Percentiles rank a stretch among this genome's conserved stretches.
Conservation (phyloP, 2,113 vertebrate genomes). For the Lophotis ruficrista region DNA sequence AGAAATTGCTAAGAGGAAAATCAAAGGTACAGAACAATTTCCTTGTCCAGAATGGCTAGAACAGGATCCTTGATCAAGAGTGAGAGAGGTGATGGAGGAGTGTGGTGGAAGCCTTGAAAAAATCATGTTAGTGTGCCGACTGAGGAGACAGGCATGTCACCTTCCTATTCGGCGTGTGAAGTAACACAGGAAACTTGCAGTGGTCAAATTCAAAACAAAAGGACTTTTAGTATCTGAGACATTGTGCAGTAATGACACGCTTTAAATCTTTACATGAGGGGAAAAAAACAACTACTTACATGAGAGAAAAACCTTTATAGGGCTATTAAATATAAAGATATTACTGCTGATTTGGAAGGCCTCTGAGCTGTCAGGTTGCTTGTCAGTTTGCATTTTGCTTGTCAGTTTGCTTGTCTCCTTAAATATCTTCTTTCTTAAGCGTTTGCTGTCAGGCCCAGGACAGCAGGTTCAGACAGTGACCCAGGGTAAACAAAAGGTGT, state of each 20-base stretch:
- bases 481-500: not conserved
- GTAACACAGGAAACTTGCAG: not conserved
- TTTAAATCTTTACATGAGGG: not conserved
- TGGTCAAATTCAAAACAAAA: not conserved
- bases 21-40: not conserved
- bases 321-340: not conserved
- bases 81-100: not conserved
- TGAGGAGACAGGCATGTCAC: not conserved
- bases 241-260: no score
- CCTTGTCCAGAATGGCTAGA: not conserved
- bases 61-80: not conserved
- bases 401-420: not conserved
- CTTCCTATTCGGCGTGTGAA: not conserved
- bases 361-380: not conserved
- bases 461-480: not conserved
- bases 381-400: not conserved
- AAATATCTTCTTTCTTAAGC: not conserved
- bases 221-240: not conserved
- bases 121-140: not conserved
- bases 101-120: not conserved
- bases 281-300: not conserved
- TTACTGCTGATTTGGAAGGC: not conserved
- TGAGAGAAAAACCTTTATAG: not conserved
- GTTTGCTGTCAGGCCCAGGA: not conserved
- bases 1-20: not conserved